phyloP scores from a whole-genome alignment of 2,113 vertebrate genomes.

The Acanthisitta chloris region DNA sequence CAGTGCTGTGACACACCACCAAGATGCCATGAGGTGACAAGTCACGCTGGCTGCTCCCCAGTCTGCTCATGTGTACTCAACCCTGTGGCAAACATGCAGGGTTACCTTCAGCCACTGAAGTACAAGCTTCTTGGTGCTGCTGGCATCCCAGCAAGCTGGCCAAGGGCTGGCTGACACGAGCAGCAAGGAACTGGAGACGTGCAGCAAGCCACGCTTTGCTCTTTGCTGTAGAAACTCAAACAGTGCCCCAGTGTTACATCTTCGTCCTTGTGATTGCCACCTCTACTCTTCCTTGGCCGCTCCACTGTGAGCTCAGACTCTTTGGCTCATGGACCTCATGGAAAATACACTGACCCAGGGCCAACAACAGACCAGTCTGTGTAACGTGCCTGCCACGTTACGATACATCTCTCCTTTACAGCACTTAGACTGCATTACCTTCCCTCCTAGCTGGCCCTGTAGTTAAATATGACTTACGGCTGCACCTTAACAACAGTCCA shows the following conservation, averaged over 20 bases:
- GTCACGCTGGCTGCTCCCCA: not conserved
- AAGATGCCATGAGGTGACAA: fast-evolving
- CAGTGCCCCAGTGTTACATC: not conserved
- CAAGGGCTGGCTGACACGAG: not conserved
- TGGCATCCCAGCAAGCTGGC: fast-evolving
- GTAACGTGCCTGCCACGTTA: not conserved
- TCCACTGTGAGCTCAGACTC: not conserved
- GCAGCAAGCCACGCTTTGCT: fast-evolving
- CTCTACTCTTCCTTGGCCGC: not conserved
- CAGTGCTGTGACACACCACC: not conserved
- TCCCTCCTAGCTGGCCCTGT: not conserved
- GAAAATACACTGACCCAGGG: not conserved
- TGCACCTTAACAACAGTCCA: not conserved
- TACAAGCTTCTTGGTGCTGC: not conserved
- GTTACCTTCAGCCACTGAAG: not conserved
- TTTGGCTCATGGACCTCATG: not conserved
- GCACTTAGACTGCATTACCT: not conserved
- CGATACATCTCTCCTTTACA: not conserved
- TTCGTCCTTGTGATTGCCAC: not conserved
- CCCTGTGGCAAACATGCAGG: not conserved
- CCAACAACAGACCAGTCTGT: not conserved
- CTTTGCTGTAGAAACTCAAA: not conserved
- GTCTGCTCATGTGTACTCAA: fast-evolving
- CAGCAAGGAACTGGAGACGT: fast-evolving
- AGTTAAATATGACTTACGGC: not conserved